Evolutionary conservation across 2,888 invertebrate species (phyloP).

Genomic region (Chorisops tibialis): DNA sequence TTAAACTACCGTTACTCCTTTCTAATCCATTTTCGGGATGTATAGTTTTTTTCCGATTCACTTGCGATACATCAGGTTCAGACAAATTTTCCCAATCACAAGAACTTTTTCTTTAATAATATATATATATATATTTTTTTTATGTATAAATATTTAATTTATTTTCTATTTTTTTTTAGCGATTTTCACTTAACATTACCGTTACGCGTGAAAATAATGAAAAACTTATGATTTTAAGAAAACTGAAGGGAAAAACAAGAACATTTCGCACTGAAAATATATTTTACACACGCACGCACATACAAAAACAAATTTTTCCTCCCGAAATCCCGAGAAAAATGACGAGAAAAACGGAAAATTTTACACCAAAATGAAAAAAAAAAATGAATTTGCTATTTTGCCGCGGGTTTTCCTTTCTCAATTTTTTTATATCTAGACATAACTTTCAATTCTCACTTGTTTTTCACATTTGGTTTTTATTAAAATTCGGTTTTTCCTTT

Average conservation of each 20-base stretch:
- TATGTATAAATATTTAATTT: background rate
- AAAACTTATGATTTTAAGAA: slow-evolving; percentile 26
- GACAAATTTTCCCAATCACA: background rate
- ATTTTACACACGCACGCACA: slow-evolving; percentile 21
- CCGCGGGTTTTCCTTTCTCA: slow-evolving; percentile 17
- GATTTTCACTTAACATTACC: background rate
- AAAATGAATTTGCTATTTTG: slow-evolving; percentile 11
- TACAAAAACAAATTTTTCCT: slow-evolving; percentile 21
- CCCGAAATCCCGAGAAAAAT: slow-evolving; percentile 11
- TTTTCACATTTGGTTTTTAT: slow-evolving; percentile 10
- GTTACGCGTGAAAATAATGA: background rate
- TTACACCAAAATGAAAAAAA: slow-evolving; percentile 24
- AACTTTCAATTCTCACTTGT: slow-evolving; percentile 17
- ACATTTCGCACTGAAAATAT: slow-evolving; percentile 28
- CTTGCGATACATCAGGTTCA: background rate
- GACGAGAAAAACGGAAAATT: slow-evolving; percentile 20
- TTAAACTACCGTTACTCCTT: slow-evolving; percentile 10
- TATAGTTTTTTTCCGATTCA: slow-evolving; percentile 7
- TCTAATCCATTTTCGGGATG: slow-evolving; percentile 29
- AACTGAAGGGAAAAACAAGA: slow-evolving; percentile 30
- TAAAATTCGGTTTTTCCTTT: background rate
- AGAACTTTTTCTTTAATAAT: background rate
- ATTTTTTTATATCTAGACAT: slow-evolving; percentile 6
- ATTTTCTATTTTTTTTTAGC: too few species aligned
- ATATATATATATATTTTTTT: background rate